phyloP scores from a whole-genome alignment of 2,797 vertebrate genomes.

The Sylvia borin region DNA sequence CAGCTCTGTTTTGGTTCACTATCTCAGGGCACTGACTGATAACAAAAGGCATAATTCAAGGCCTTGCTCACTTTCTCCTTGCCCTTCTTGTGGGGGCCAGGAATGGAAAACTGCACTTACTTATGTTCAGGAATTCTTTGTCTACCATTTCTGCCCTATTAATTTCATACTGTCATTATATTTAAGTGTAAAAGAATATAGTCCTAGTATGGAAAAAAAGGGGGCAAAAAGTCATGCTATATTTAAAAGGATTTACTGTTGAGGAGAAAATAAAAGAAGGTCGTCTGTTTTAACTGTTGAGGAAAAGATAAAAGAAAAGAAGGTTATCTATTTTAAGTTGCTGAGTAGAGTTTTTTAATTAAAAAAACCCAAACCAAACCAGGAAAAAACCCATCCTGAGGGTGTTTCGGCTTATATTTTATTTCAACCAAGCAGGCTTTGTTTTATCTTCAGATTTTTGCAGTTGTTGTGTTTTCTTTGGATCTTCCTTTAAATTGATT shows the following conservation, averaged over 20 bases:
- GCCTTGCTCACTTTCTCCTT: slow-evolving; percentile 68
- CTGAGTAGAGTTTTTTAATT: neutral
- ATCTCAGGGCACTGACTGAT: slow-evolving; percentile 69
- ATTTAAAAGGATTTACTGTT: neutral
- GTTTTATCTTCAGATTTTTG: neutral
- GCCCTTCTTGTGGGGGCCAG: slow-evolving; percentile 52
- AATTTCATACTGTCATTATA: slow-evolving; percentile 23
- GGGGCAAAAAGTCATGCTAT: neutral
- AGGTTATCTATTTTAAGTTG: neutral
- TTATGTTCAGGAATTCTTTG: slow-evolving; percentile 69
- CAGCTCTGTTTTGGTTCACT: slow-evolving; percentile 71
- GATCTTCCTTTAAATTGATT: neutral
- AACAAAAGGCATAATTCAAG: slow-evolving; percentile 74
- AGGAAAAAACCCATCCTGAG: neutral
- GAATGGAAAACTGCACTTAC: slow-evolving; percentile 69
- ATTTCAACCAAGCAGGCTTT: neutral
- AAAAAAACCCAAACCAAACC: too few relatives aligned
- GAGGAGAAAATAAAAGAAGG: neutral
- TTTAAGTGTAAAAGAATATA: neutral
- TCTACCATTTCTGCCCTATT: neutral
- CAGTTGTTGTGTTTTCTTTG: neutral
- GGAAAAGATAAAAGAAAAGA: neutral
- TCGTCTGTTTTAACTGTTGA: neutral
- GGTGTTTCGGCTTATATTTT: neutral
- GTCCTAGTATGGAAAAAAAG: neutral